Evolutionary conservation across 1,140 invertebrate genomes (phyloP), one percentile per base, ranked within the genome.

Genomic region (Bombyx mandarina): DNA sequence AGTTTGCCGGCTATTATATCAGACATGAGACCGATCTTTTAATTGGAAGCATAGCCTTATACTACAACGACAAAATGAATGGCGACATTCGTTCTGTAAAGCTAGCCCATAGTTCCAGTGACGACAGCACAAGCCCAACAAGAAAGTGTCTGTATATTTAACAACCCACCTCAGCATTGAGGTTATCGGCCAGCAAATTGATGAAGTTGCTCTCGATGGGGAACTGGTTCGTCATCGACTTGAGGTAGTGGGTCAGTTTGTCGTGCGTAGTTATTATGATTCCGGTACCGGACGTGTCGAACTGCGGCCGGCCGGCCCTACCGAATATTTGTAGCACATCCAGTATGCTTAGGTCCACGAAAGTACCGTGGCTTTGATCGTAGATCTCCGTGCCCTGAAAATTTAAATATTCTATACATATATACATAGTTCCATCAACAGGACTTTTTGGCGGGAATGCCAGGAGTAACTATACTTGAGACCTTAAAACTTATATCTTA

Each of bases 261-360:
- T 96, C 93, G 75, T 98, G 95, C 0, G 93, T 90, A 0, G 98
- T 99, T 35, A 99, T 98, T 52, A 99, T 99, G 6, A 96, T 95
- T 18, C 97, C 99, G 58, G 98, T 95, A 18, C 99, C 97, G 9
- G 93, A 95, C 9, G 90, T 93, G 76, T 97, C 95, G 77, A 95
- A 97, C 75, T 99, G 97, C 0, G 98, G 98, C 70, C 96, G 91
- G 46, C 99, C 99, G 22, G 99, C 99, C 51, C 99, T 92, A 56
- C 99, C 99, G 89, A 99, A 99, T 63, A 99, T 99, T 92, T 99
- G 99, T 59, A 99, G 89, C 7, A 99, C 98, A 88, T 99, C 99
- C 46, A 99, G 88, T 69, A 99, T 98, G 57, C 96, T 96, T 7
- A 99, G 87, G 83, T 99, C 97, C 0, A 99, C 93, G 88, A 98